A percentile compares a stretch with the other conserved stretches of the same genome.
phyloP scores from a whole-genome alignment of 2,797 vertebrate genomes.

The Dryobates pubescens region DNA sequence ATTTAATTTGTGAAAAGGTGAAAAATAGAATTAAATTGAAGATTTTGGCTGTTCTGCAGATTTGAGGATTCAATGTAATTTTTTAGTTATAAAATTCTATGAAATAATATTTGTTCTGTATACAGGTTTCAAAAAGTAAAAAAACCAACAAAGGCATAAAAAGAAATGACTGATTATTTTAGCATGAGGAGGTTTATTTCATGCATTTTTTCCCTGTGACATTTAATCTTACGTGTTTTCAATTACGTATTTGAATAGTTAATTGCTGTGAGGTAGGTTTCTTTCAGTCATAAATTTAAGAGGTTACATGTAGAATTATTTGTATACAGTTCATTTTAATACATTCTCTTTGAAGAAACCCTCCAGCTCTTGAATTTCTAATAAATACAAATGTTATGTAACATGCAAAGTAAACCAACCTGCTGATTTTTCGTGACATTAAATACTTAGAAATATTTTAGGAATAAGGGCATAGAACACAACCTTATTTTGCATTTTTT shows the following conservation, averaged over 20 bases:
- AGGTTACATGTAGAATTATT: background rate
- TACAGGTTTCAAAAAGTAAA: background rate
- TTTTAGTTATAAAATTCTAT: background rate
- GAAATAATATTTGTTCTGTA: background rate
- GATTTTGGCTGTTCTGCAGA: background rate
- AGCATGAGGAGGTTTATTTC: background rate
- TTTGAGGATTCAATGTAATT: background rate
- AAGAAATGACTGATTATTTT: background rate
- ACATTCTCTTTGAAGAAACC: background rate
- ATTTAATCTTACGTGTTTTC: constrained; percentile 14
- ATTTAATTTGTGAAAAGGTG: background rate
- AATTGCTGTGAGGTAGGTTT: background rate
- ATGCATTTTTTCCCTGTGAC: background rate
- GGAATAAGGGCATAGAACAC: background rate
- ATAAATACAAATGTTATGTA: background rate
- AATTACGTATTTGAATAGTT: background rate
- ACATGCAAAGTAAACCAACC: background rate
- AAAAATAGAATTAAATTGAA: background rate
- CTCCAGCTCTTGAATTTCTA: background rate
- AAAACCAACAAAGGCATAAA: background rate
- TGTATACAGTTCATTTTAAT: background rate
- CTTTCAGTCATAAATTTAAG: background rate
- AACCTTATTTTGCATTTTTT: background rate
- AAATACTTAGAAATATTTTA: background rate
- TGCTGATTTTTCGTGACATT: background rate